Percentiles rank a stretch among this genome's conserved stretches.
phyloP scores from a whole-genome alignment of 2,888 invertebrate genomes.

The Cerastis leucographa region DNA sequence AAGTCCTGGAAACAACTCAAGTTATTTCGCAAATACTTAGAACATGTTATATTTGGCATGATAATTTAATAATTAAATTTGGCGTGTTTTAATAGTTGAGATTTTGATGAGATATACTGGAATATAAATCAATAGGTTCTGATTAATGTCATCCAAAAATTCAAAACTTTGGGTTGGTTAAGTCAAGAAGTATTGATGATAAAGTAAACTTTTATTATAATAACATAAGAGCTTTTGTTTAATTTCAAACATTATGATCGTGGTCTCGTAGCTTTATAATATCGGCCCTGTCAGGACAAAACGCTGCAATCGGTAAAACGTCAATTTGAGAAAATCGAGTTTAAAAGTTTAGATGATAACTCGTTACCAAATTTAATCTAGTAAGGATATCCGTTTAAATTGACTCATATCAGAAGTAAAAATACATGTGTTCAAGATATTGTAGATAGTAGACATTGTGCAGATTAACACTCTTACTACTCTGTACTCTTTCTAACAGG shows the following conservation, averaged over 20 bases:
- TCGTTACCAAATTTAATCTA: too few species aligned
- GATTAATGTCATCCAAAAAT: background rate
- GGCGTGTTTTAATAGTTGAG: background rate
- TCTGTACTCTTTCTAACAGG: too few species aligned
- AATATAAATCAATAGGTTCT: background rate
- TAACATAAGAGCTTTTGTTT: background rate
- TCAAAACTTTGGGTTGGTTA: background rate
- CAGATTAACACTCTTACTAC: too few species aligned
- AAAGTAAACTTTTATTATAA: background rate
- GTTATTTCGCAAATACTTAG: conserved; percentile 19
- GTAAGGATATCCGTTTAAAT: too few species aligned
- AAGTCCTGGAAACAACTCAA: conserved; percentile 37
- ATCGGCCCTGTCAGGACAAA: too few species aligned
- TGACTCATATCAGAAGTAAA: too few species aligned
- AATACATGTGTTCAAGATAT: too few species aligned
- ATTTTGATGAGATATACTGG: conserved; percentile 9
- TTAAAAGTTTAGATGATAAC: too few species aligned
- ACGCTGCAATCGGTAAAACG: too few species aligned
- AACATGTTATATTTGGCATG: conserved; percentile 13
- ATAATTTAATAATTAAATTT: conserved; percentile 9
- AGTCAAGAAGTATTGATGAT: background rate
- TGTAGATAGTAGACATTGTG: too few species aligned
- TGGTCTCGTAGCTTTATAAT: too few species aligned
- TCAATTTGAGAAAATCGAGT: too few species aligned
- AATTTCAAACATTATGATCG: background rate